These are phyloP conservation scores for Ptychadena robeensis DNA, from an alignment of 2,797 vertebrate species.

Conservation along the genomic window DNA sequence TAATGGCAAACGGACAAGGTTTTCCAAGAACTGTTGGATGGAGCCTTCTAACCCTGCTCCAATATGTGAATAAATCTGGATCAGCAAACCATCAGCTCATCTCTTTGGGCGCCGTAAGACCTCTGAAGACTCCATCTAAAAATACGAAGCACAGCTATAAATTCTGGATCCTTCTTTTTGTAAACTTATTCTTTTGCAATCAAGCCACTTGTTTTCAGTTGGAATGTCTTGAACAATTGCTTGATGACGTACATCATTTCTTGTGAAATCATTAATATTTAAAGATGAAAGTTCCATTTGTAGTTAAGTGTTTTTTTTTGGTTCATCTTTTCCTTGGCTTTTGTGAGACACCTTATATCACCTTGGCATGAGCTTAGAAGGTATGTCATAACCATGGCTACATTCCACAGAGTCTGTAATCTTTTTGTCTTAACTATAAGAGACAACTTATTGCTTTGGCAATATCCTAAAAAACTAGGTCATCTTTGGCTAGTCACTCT, in stretches of 20 bases:
- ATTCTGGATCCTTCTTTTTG: not conserved
- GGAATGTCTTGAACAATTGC: not conserved
- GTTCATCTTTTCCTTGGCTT: not conserved
- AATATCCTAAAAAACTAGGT: not conserved
- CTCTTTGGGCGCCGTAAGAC: too few species aligned
- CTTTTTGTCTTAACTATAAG: not conserved
- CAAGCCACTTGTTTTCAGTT: not conserved
- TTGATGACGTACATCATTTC: not conserved
- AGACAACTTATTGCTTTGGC: not conserved
- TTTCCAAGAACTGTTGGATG: not conserved
- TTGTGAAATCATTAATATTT: not conserved
- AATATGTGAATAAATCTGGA: not conserved
- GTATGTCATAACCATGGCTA: not conserved
- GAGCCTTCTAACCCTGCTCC: not conserved
- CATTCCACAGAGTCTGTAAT: not conserved
- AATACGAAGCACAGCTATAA: not conserved
- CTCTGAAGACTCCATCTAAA: not conserved
- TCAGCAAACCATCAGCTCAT: not conserved
- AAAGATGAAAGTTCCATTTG: not conserved
- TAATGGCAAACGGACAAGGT: not conserved
- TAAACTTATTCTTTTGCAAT: not conserved
- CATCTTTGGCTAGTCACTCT: not conserved
- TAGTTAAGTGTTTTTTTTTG: not conserved
- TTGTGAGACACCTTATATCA: not conserved
- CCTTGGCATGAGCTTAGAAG: not conserved